Conservation (phyloP, 1,140 invertebrate species). For the Neelides sp. region DNA sequence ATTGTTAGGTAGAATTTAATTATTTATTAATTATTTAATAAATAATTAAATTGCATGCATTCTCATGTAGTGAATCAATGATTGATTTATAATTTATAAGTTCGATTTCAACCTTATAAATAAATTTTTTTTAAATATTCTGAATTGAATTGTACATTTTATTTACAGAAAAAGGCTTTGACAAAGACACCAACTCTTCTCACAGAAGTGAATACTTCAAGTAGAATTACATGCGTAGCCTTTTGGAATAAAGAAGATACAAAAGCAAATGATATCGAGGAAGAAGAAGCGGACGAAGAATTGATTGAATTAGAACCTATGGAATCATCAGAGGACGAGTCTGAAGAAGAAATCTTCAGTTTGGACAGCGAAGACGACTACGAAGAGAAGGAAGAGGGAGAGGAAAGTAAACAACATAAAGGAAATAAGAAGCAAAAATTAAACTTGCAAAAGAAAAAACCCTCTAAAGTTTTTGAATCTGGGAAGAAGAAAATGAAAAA, state of each 20-base stretch:
- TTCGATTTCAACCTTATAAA: neutral
- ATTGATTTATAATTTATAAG: neutral
- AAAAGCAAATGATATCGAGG: neutral
- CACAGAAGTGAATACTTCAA: slow-evolving; percentile 22
- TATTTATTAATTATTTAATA: no score
- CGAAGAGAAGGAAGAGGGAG: neutral
- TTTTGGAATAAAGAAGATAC: slow-evolving; percentile 9
- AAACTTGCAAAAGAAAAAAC: neutral
- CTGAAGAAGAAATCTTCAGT: neutral
- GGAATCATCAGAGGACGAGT: neutral
- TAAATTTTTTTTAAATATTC: neutral
- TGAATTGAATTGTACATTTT: slow-evolving; percentile 4
- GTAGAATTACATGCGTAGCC: slow-evolving; percentile 24
- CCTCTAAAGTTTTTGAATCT: neutral
- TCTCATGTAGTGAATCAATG: neutral
- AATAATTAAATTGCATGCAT: no score
- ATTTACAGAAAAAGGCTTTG: slow-evolving; percentile 13
- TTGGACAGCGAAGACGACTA: neutral
- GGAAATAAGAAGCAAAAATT: neutral
- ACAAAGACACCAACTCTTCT: slow-evolving; percentile 12
- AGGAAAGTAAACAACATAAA: neutral
- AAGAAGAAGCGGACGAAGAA: neutral
- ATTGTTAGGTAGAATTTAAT: neutral
- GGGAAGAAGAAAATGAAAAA: neutral
- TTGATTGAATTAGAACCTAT: neutral